phyloP scores from a whole-genome alignment of 2,113 vertebrate species.

The Hemichromis elongatus region DNA sequence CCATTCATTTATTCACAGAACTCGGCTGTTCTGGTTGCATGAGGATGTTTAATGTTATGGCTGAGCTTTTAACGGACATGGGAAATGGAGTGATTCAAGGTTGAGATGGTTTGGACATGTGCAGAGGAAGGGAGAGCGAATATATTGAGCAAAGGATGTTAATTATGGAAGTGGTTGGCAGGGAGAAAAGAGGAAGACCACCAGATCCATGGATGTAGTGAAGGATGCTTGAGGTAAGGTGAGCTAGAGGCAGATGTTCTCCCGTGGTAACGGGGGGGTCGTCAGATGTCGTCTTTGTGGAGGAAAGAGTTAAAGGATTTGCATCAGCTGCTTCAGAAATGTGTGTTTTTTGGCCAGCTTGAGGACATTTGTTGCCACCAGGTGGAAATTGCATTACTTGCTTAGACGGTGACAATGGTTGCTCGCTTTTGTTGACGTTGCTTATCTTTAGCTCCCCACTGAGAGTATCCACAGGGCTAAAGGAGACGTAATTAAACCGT shows the following conservation, averaged over 20 bases:
- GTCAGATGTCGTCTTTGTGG: rapidly evolving
- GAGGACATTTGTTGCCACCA: background rate
- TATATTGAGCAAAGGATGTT: background rate
- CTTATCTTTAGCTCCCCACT: background rate
- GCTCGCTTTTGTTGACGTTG: background rate
- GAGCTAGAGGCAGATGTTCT: background rate
- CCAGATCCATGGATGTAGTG: background rate
- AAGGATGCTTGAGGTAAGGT: background rate
- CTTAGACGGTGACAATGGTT: background rate
- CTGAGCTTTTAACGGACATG: background rate
- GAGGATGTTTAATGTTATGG: background rate
- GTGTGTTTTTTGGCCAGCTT: background rate
- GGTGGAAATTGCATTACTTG: background rate
- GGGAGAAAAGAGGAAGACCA: background rate
- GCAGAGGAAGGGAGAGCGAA: background rate
- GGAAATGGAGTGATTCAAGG: background rate
- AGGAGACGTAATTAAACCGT: background rate
- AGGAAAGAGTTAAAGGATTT: background rate
- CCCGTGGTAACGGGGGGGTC: background rate
- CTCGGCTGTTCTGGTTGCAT: background rate
- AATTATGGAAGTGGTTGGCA: background rate
- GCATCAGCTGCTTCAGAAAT: background rate
- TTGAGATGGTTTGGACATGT: background rate
- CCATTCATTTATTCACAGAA: background rate
- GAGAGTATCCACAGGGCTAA: background rate